Evolutionary conservation across 1,140 invertebrate genomes (phyloP), one percentile per base, ranked within the genome.

Genomic region (Papilio helenus): DNA sequence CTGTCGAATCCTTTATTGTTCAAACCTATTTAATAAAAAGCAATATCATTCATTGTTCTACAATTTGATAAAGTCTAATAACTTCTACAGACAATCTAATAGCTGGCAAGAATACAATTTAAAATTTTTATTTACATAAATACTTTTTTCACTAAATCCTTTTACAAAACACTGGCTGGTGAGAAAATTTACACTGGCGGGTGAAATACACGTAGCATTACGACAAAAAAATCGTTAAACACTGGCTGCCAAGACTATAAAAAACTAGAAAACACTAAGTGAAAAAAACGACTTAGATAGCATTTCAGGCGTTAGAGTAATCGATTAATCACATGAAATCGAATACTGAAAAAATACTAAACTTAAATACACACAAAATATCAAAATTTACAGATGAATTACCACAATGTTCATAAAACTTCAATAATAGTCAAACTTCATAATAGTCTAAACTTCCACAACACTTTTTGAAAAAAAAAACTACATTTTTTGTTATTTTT

Each of bases 341-440:
- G 20, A 61, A 23, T 61, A 61, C 23, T 0, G 20, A 39, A 39
- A 39, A 29, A 29, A 29, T 2, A 29, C 29, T 29, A 29, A 29
- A 29, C 3, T 2, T 29, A 29, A 39, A 39, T 39, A 39, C 34
- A 61, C 58, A 61, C 23, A 68, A 65, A 26, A 29, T 14, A 14
- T 68, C 23, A 34, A 68, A 29, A 68, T 65, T 26, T 29, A 14
- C 14, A 16, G 4, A 5, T 7, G 7, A 68, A 34, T 68, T 68
- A 68, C 61, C 61, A 68, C 61, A 68, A 34, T 34, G 26, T 68
- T 34, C 61, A 68, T 18, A 16, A 29, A 7, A 29, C 61, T 34
- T 68, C 61, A 34, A 68, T 29, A 68, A n/a, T n/a, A n/a, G n/a
- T n/a, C n/a, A n/a, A n/a, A 68, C 61, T 68, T 68, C 61, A 68